Evolutionary conservation across 2,113 vertebrate genomes (phyloP), one percentile per base, ranked within the genome.

Genomic region (Circaetus cinerascens): DNA sequence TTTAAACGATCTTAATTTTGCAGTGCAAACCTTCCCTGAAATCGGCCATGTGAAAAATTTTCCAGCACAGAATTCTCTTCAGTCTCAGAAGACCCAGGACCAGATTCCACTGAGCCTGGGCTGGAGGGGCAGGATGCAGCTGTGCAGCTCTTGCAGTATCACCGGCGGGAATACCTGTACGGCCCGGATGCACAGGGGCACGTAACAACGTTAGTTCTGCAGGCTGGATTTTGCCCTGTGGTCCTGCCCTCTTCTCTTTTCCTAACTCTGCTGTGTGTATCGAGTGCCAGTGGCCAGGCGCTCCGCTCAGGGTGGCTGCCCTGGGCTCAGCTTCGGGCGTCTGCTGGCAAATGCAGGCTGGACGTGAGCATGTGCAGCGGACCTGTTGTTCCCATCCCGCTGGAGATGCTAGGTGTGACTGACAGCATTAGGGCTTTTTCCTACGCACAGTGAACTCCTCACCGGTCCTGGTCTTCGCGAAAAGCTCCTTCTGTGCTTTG

Each of bases 261-360:
- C 50, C 30, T 43, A 22, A 11, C 18, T 8, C n/a, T 2, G 2
- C 48, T 23, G 20, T 17, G 26, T 14, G 10, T 2, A 4, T 9
- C 46, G n/a, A 68, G 40, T 25, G 9, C 14, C 17, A 7, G 45
- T 50, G 32, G n/a, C 10, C 7, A 2, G 2, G 9, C 67, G 41
- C 13, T 53, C 38, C 51, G 66, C 74, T 45, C 0, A 0, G 10
- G 16, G 55, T 1, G 0, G 32, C 62, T 59, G 76, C 63, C 57
- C 30, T 4, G 11, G 25, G 80, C 76, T 53, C 29, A 32, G 46
- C 9, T 82, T 45, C 43, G 60, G 20, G 30, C 3, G 1, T 12
- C 72, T 30, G 21, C 5, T 1, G 43, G n/a, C 10, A 18, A 60
- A 13, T 0, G 0, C 4, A 4, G n/a, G 48, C 60, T 53, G 51